Base-by-base conservation (phyloP, 2,888 invertebrate species). In the Epiblema foenella region DNA sequence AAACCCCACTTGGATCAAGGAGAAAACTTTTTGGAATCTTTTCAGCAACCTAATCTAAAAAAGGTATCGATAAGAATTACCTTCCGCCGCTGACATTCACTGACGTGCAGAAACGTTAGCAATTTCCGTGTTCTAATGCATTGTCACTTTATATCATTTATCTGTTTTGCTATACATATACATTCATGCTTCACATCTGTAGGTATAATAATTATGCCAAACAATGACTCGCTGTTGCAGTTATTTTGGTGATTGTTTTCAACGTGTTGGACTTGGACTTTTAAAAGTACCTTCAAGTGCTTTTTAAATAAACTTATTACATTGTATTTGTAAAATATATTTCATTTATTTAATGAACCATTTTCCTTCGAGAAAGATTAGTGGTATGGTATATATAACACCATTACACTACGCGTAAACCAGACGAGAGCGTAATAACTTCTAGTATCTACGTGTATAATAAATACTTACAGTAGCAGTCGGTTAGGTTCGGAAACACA, bases 51-150 rank as follows among this genome's bases (percentile, higher is more conserved):
- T 70, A 65, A 70, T 70, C 65, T 70, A 70, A 60, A 70, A n/a
- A 65, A 70, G 70, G 70, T 60, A 70, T 66, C 59, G 65, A 54
- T 69, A 70, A 70, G 59, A 70, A 65, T 69, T 65, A 59, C 70
- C 58, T 64, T 64, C 64, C 65, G 33, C 52, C 52, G 33, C 54
- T 56, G 67, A 67, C 69, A 59, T 54, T 46, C 54, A 70, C 58
- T 39, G 39, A 33, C 54, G 51, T 58, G 51, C 46, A 46, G 70
- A 70, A 70, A 65, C 70, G 70, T 70, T 70, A 70, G 65, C 70
- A 65, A 70, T 65, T 70, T 70, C 70, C 70, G 70, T 46, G 54
- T 65, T 46, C 70, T 70, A 70, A 70, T 70, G 70, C 70, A 70
- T 65, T 70, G 70, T 70, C 70, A 70, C 54, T 65, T 70, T 65